A percentile compares a stretch with the other conserved stretches of the same genome.
phyloP scores from a whole-genome alignment of 2,797 vertebrate species.

The Enteromius trimaculatus region DNA sequence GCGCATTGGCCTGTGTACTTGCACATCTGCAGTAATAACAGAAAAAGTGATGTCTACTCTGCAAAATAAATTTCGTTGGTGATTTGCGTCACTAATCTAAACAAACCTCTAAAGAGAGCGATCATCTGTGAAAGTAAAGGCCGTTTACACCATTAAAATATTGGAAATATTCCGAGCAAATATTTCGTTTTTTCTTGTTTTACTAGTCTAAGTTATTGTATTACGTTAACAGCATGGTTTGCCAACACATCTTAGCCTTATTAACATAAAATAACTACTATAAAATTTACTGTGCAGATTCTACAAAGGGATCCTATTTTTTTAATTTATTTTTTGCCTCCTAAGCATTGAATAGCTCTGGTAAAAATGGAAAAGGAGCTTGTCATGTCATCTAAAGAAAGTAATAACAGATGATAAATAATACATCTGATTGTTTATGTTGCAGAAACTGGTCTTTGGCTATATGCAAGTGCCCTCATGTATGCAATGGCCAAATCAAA shows the following conservation, averaged over 20 bases:
- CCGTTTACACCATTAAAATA: not conserved
- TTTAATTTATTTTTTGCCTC: not conserved
- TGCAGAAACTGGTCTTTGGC: not conserved
- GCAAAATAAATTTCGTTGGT: not conserved
- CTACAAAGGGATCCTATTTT: not conserved
- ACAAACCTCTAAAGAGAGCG: not conserved
- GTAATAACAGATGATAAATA: not conserved
- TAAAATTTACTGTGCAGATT: not conserved
- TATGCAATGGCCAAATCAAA: not conserved
- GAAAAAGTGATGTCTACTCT: not conserved
- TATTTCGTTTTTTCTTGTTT: not conserved
- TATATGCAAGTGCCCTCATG: not conserved
- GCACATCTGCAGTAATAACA: not conserved
- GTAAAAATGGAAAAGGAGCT: not conserved
- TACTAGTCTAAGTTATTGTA: not conserved
- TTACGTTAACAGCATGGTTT: not conserved
- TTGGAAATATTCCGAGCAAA: not conserved
- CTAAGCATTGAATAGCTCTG: not conserved
- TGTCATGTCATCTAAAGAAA: not conserved
- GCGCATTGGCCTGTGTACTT: not conserved
- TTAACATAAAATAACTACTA: not conserved
- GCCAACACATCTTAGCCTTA: not conserved
- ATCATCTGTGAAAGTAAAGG: not conserved
- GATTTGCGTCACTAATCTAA: not conserved
- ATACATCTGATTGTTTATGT: not conserved